These are phyloP conservation scores for Hedychridium roseum DNA, from an alignment of 2,888 invertebrate genomes.

Conservation along the genomic window DNA sequence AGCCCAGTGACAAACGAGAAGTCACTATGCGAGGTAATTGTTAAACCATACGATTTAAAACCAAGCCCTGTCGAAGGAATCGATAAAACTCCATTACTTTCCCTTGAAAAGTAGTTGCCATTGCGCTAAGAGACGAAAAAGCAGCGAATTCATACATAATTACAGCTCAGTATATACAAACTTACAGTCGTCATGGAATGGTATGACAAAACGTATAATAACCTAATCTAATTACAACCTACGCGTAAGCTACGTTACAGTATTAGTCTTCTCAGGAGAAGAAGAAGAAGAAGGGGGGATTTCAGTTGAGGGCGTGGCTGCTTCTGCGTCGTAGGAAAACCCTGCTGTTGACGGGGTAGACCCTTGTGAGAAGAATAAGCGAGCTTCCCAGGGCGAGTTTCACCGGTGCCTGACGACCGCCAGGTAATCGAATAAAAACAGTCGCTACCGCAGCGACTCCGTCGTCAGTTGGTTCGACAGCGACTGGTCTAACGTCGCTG, in stretches of 20 bases:
- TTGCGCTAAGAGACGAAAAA: constrained; percentile 35
- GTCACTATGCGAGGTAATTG: too few species aligned
- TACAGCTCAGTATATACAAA: constrained; percentile 52
- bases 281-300: too few species aligned
- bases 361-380: constrained; percentile 75
- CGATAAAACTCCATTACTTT: constrained; percentile 16
- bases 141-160: constrained; percentile 42
- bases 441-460: constrained; percentile 91
- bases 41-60: too few species aligned
- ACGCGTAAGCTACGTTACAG: constrained; percentile 29
- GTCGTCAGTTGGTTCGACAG: constrained; percentile 90
- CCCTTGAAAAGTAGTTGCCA: constrained; percentile 21
- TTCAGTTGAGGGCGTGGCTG: constrained; percentile 64
- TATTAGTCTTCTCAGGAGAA: constrained; percentile 13
- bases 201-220: constrained; percentile 37
- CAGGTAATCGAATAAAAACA: constrained; percentile 88
- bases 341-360: constrained; percentile 68
- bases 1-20: too few species aligned
- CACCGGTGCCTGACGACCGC: constrained; percentile 80
- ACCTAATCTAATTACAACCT: constrained; percentile 27
- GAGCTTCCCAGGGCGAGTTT: constrained; percentile 84
- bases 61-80: too few species aligned
- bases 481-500: constrained; percentile 79
- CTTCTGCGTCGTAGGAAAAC: constrained; percentile 70
- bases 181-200: constrained; percentile 58